A percentile compares a stretch with the other conserved stretches of the same genome.
These are phyloP conservation scores for Clivina fossor DNA, from an alignment of 2,888 invertebrate genomes.

Conservation along the genomic window DNA sequence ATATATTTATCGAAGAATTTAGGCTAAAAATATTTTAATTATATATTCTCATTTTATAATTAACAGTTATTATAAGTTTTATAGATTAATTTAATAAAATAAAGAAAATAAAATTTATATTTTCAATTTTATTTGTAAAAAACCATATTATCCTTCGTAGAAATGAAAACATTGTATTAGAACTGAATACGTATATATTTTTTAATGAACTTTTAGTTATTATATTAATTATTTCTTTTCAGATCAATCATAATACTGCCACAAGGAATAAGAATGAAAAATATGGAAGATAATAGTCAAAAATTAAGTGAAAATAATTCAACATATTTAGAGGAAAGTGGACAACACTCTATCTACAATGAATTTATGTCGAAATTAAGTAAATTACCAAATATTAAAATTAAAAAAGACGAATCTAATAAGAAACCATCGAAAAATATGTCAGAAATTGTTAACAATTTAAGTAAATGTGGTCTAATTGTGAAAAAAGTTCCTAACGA, in stretches of 20 bases:
- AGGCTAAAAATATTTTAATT: constrained; percentile 1
- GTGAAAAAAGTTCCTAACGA: constrained; percentile 17
- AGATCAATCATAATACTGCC: constrained; percentile 34
- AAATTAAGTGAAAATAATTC: not conserved
- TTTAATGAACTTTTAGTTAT: constrained; percentile 12
- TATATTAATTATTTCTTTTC: constrained; percentile 34
- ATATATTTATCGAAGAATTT: no score
- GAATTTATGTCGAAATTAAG: constrained; percentile 21
- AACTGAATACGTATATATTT: not conserved
- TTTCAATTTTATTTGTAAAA: no score
- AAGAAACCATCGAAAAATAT: not conserved
- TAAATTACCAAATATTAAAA: constrained; percentile 10
- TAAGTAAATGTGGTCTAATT: constrained; percentile 25
- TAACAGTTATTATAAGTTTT: not conserved
- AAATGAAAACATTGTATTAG: not conserved
- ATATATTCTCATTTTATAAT: not conserved
- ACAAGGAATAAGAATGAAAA: constrained; percentile 34
- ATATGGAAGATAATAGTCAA: constrained; percentile 1
- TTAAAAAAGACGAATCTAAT: constrained; percentile 13
- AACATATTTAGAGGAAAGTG: no score
- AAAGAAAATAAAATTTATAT: no score
- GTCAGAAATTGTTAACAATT: constrained; percentile 17
- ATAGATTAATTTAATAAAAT: no score
- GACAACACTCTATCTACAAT: constrained; percentile 10
- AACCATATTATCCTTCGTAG: no score